Evolutionary conservation across 2,888 invertebrate genomes (phyloP), one percentile per base, ranked within the genome.

Genomic region (Netelia inedita): DNA sequence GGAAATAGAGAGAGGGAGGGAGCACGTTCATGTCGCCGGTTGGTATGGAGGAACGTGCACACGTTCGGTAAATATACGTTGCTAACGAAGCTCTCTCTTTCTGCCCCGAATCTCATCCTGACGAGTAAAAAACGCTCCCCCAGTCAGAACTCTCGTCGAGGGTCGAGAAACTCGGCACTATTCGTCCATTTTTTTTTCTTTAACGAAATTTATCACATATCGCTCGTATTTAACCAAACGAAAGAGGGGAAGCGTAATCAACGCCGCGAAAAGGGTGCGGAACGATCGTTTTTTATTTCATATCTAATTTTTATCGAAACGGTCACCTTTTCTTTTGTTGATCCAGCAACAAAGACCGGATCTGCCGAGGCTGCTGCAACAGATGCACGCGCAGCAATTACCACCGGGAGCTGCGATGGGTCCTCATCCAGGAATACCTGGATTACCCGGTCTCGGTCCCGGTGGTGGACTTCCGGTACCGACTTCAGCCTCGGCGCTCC

Each of bases 301-400:
- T 14, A n/a, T 14, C 0, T 35, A 5, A 35, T 35, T 8, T 8
- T 35, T 35, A 14, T 50, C 50, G 50, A 2, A 50, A 50, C 8
- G 35, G 6, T 35, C 35, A 6, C 35, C 1, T 35, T 35, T 35
- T 35, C 35, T 35, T 35, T 35, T 35, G n/a, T 35, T 6, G 35
- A 95, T 95, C 82, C 95, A 97, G 97, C 97, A 97, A 96, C 97
- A 97, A 95, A 95, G 97, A 94, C 97, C 97, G 82, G 97, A 97
- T 94, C 94, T 97, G 90, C 97, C 97, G 46, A 95, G 97, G 94
- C 94, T 97, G 87, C 95, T 98, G 94, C 98, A 98, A 94, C 98
- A 98, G 94, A 98, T 98, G 97, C 98, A 98, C 94, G 98, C 98
- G 50, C 98, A 98, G 90, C 96, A 97, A 88, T 94, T 95, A 90